phyloP scores from a whole-genome alignment of 2,113 vertebrate genomes.

The Eupsittula cactorum region DNA sequence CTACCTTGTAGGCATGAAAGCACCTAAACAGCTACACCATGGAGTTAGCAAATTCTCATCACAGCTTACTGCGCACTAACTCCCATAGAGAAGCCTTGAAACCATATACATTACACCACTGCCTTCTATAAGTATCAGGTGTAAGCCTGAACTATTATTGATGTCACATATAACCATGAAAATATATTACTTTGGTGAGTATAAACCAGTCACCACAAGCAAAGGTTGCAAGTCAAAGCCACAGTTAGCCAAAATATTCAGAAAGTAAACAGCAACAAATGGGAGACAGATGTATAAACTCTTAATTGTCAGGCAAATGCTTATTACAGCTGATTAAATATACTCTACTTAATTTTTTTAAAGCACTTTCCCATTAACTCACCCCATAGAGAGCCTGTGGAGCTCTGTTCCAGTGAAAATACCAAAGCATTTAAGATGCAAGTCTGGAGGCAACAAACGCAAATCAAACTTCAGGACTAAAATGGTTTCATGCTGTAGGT shows the following conservation, averaged over 20 bases:
- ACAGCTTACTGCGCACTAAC: constrained; percentile 14
- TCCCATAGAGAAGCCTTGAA: neutral
- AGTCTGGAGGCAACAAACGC: constrained; percentile 32
- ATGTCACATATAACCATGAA: neutral
- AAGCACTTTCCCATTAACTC: constrained; percentile 53
- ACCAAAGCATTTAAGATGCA: constrained; percentile 38
- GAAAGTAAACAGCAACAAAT: constrained; percentile 27
- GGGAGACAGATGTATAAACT: neutral
- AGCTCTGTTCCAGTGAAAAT: constrained; percentile 55
- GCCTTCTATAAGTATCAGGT: neutral
- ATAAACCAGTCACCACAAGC: constrained; percentile 17
- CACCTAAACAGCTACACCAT: neutral
- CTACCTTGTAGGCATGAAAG: neutral
- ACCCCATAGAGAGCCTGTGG: constrained; percentile 33
- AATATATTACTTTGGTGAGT: neutral
- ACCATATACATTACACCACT: neutral
- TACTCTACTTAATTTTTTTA: neutral
- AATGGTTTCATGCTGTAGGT: constrained; percentile 56
- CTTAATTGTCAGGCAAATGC: constrained; percentile 17
- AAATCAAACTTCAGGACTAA: constrained; percentile 49
- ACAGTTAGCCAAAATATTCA: constrained; percentile 34
- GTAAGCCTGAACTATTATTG: neutral
- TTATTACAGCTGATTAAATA: constrained; percentile 30
- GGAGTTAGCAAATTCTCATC: neutral
- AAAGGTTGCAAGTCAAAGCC: constrained; percentile 28